Base-by-base conservation (phyloP, 2,888 invertebrate genomes). In the Sarcophaga subvicina region DNA sequence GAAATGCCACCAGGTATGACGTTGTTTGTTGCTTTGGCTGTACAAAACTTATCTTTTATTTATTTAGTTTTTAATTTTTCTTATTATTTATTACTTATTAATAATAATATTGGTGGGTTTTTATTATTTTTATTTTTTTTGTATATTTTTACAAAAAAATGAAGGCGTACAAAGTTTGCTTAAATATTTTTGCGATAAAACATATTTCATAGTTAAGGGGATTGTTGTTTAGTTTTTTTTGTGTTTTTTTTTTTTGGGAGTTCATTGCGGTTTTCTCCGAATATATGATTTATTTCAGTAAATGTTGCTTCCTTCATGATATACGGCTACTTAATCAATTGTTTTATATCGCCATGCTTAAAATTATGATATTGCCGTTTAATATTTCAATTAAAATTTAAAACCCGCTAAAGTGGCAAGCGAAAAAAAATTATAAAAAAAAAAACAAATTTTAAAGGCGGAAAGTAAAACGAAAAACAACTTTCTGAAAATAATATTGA, bases 381-480 rank as follows among this genome's bases (percentile, higher is more conserved):
- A 80, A 86, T 83, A 86, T 86, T 86, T 86, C 86, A 86, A 86
- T 86, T 86, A 86, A 83, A 80, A 37, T 37, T 8, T 37, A 8
- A 8, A 37, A 37, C 37, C 10, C 37, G 37, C 37, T 37, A 37
- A 37, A 37, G 37, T 37, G 37, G 10, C 37, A 37, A 37, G 37
- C 37, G 6, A 37, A 37, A 37, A 37, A 37, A 8, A 37, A 8
- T 37, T n/a, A n/a, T n/a, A n/a, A 22, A 22, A 22, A 8, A 37
- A 37, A 37, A 10, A 37, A 37, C 4, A 8, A 8, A 37, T 37
- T 37, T 37, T 37, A 37, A 37, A 37, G 8, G 8, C 37, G 37
- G 37, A 37, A 37, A 37, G 37, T 37, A 37, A 37, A 37, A 37
- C 37, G 5, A 10, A 37, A 37, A 37, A 10, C 37, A 37, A 37